Evolutionary conservation across 2,113 vertebrate species (phyloP), one percentile per base, ranked within the genome.

Genomic region (Zeus faber): DNA sequence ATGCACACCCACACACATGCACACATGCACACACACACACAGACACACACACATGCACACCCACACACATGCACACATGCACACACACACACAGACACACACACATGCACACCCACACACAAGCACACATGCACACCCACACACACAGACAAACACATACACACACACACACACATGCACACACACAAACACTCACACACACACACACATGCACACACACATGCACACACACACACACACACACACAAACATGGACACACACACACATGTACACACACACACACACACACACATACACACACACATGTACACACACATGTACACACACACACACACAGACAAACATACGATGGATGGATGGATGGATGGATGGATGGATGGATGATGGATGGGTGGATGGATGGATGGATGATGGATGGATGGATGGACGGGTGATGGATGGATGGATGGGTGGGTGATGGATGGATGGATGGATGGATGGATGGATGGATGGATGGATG

Each of bases 51-150:
- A 33, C 13, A 49, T 14, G 27, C 47, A 49, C 17, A 22, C 18
- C 14, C 18, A 51, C 17, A 51, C 18, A 33, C 49, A 43, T 18
- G 22, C 18, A 51, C 29, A 39, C 10, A 25, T 3, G n/a, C 33
- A 52, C 29, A 58, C 17, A 21, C 24, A 27, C 40, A 44, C 17
- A 44, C 17, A 44, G 17, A 44, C 3, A 44, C n/a, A 29, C 45
- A 54, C n/a, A 35, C 20, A 50, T 41, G 22, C 52, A 35, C 24
- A 18, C 7, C 21, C 41, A 44, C 41, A 44, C 20, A 44, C 41
- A 44, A 20, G 0, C 33, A 45, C 43, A 17, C 41, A 6, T 22
- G 1, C 10, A 21, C 37, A 23, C 47, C 48, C 65, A 22, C n/a
- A n/a, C n/a, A n/a, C n/a, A n/a, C n/a, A n/a, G n/a, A n/a, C n/a